Percentiles rank a stretch among this genome's conserved stretches.
Evolutionary conservation across 2,888 invertebrate species (phyloP).

Genomic region (Steinernema hermaphroditum): DNA sequence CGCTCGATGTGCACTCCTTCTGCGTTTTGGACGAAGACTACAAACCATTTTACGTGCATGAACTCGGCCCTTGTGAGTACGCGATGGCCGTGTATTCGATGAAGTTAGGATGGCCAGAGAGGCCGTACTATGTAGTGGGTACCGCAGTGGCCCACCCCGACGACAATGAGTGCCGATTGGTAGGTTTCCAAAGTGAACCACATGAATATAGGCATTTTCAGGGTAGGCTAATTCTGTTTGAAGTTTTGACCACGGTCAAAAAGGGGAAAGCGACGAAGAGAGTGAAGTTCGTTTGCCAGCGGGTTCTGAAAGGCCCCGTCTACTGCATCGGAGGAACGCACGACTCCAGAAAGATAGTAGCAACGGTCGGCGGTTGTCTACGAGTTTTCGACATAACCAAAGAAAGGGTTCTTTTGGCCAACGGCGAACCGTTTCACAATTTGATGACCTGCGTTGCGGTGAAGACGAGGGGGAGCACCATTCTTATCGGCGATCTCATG

Average conservation of each 20-base stretch:
- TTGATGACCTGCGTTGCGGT: conserved; percentile 89
- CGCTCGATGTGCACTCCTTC: conserved; percentile 79
- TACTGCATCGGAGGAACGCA: conserved; percentile 70
- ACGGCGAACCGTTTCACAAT: conserved; percentile 90
- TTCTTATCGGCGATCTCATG: conserved; percentile 95
- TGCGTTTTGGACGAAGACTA: conserved; percentile 92
- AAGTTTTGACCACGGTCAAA: conserved; percentile 36
- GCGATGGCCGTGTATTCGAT: conserved; percentile 46
- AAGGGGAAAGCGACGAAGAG: not conserved
- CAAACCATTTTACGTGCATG: conserved; percentile 89
- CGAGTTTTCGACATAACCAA: conserved; percentile 94
- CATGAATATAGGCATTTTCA: conserved; percentile 34
- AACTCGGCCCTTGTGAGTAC: conserved; percentile 81
- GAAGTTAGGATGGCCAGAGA: conserved; percentile 79
- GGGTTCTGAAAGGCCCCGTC: not conserved
- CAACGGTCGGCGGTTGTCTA: conserved; percentile 93
- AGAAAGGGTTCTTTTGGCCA: conserved; percentile 91
- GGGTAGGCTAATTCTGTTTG: conserved; percentile 59
- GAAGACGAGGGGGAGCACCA: conserved; percentile 87
- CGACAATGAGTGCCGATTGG: not conserved
- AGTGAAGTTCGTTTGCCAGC: not conserved
- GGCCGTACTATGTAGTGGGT: conserved; percentile 89
- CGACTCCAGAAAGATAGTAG: conserved; percentile 80
- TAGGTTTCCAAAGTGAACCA: not conserved
- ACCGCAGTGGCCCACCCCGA: conserved; percentile 75